These are phyloP conservation scores for Sebastes kiyomatsui DNA, from an alignment of 2,797 vertebrate genomes.

Conservation along the genomic window DNA sequence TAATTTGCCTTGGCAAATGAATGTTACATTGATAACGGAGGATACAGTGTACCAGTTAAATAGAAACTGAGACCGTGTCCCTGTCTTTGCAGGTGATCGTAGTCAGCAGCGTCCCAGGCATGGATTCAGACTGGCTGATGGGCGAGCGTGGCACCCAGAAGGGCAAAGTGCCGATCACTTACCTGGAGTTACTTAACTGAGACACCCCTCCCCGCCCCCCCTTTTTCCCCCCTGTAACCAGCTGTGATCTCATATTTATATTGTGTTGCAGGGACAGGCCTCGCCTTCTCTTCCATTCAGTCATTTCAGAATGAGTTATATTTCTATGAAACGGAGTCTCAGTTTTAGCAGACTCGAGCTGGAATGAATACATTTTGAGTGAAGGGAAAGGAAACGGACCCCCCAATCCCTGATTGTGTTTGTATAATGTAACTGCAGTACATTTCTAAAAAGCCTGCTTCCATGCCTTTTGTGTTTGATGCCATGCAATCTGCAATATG, in stretches of 20 bases:
- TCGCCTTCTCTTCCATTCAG: conserved; percentile 36
- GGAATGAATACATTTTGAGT: conserved; percentile 14
- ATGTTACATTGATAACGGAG: too few species aligned
- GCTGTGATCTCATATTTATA: conserved; percentile 67
- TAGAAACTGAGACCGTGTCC: not conserved
- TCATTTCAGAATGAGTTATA: conserved; percentile 25
- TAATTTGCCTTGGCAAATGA: not conserved
- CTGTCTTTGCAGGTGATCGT: conserved; percentile 89
- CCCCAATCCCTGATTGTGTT: conserved; percentile 15
- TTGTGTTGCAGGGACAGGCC: conserved; percentile 40
- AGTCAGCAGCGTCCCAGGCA: conserved; percentile 92
- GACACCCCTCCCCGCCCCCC: not conserved
- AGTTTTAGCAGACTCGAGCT: conserved; percentile 1
- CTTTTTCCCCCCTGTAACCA: conserved; percentile 9
- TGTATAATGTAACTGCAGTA: conserved; percentile 78
- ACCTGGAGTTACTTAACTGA: conserved; percentile 98
- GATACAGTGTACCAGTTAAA: not conserved
- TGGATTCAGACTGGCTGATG: conserved; percentile 99
- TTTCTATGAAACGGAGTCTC: conserved; percentile 19
- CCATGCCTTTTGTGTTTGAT: conserved; percentile 80
- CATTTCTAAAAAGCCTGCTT: conserved; percentile 81
- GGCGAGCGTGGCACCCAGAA: conserved; percentile 96
- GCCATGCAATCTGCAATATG: conserved; percentile 76
- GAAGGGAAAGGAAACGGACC: conserved; percentile 26
- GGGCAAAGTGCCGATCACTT: conserved; percentile 98